These are phyloP conservation scores for Malurus elegans DNA, from an alignment of 2,113 vertebrate genomes.

Conservation along the genomic window DNA sequence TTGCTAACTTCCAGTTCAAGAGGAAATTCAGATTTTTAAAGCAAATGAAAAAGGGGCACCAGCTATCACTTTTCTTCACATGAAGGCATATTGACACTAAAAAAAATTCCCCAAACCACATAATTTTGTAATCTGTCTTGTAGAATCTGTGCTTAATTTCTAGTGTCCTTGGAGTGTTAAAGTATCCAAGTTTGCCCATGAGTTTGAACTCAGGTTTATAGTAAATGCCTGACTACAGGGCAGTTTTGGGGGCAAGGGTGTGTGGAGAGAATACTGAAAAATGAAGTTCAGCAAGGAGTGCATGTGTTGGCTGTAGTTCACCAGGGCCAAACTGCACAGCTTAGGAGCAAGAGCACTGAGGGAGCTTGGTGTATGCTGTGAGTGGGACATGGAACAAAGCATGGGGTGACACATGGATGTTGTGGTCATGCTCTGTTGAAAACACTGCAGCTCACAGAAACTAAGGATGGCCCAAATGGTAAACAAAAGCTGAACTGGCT, in stretches of 20 bases:
- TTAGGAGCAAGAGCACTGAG: background rate
- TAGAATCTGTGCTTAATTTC: background rate
- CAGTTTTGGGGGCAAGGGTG: background rate
- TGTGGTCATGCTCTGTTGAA: background rate
- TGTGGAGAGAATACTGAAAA: background rate
- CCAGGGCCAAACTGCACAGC: background rate
- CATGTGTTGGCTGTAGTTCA: background rate
- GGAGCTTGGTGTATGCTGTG: background rate
- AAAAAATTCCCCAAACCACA: background rate
- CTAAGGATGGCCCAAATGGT: background rate
- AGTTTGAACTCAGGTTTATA: background rate
- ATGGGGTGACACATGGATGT: background rate
- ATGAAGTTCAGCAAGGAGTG: background rate
- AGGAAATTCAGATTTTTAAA: background rate
- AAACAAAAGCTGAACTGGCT: background rate
- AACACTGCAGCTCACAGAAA: background rate
- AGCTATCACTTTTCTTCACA: background rate
- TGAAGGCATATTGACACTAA: background rate
- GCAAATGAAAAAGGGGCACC: background rate
- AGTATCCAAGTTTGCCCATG: background rate
- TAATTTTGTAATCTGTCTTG: background rate
- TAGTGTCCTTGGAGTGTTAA: background rate
- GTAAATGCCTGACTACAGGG: background rate
- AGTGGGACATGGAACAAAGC: background rate
- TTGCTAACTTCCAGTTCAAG: background rate